Percentiles rank a stretch among this genome's conserved stretches.
phyloP scores from a whole-genome alignment of 2,888 invertebrate genomes.

The Nymphalis polychloros region DNA sequence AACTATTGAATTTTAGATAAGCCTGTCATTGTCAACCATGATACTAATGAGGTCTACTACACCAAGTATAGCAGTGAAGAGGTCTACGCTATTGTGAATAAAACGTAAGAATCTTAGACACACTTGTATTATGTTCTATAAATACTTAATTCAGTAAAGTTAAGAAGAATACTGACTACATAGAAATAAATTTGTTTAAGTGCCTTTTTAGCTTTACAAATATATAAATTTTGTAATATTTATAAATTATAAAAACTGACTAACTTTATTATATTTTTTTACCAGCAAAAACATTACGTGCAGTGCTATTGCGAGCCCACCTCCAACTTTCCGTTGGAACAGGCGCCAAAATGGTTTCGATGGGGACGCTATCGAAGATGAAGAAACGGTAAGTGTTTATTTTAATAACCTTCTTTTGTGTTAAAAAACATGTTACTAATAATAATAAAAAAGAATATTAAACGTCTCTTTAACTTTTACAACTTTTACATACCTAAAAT shows the following conservation, averaged over 20 bases:
- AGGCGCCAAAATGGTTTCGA: slow-evolving; percentile 49
- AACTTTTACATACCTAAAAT: neutral
- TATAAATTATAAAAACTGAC: too few relatives aligned
- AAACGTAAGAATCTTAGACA: slow-evolving; percentile 58
- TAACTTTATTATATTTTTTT: neutral
- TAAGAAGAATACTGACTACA: neutral
- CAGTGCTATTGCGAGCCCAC: slow-evolving; percentile 64
- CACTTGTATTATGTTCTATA: neutral
- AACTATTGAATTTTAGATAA: slow-evolving; percentile 59
- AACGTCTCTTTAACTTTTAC: neutral
- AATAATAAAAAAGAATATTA: neutral
- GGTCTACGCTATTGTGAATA: slow-evolving; percentile 68
- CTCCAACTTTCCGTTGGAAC: slow-evolving; percentile 63
- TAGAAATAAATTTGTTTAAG: too few relatives aligned
- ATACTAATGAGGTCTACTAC: slow-evolving; percentile 52
- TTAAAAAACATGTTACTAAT: neutral
- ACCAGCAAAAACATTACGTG: slow-evolving; percentile 71
- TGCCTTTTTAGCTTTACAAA: too few relatives aligned
- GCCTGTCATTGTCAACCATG: slow-evolving; percentile 59
- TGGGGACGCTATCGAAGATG: slow-evolving; percentile 51
- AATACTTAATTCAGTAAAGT: neutral
- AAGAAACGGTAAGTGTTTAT: slow-evolving; percentile 57
- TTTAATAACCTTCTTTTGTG: neutral
- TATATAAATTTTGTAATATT: too few relatives aligned
- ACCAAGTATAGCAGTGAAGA: slow-evolving; percentile 62